phyloP scores from a whole-genome alignment of 2,113 vertebrate genomes.

The Zosterops pallidus region DNA sequence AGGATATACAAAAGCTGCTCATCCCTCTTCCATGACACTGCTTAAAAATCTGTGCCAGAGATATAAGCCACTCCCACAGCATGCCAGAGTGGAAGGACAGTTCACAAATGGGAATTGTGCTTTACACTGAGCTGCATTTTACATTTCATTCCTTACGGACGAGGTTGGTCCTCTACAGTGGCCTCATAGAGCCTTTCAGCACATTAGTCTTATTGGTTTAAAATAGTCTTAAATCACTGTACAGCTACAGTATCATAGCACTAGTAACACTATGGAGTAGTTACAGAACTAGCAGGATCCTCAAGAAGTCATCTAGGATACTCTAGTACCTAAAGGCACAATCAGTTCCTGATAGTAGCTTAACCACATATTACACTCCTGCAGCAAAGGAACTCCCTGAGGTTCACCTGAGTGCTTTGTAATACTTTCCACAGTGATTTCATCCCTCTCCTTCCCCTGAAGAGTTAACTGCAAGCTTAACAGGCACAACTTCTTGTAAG shows the following conservation, averaged over 20 bases:
- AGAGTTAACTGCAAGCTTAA: not conserved
- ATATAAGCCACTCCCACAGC: not conserved
- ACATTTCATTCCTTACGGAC: not conserved
- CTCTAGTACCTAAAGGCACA: not conserved
- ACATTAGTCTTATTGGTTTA: not conserved
- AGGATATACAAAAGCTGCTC: not conserved
- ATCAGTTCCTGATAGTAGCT: not conserved
- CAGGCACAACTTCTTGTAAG: not conserved
- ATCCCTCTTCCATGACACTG: not conserved
- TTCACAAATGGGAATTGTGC: not conserved
- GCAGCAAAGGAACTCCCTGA: not conserved
- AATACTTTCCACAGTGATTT: not conserved
- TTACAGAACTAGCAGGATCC: not conserved
- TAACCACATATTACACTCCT: not conserved
- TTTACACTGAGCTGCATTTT: not conserved
- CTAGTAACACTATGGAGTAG: not conserved
- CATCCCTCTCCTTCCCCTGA: not conserved
- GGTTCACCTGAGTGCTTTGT: not conserved
- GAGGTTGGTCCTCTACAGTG: not conserved
- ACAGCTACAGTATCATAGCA: not conserved
- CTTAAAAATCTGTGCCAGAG: fast-evolving
- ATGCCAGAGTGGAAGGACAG: not conserved
- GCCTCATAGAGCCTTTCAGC: not conserved
- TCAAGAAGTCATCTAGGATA: not conserved
- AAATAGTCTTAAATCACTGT: not conserved